Base-by-base conservation (phyloP, 2,797 vertebrate species). In the Huso huso region DNA sequence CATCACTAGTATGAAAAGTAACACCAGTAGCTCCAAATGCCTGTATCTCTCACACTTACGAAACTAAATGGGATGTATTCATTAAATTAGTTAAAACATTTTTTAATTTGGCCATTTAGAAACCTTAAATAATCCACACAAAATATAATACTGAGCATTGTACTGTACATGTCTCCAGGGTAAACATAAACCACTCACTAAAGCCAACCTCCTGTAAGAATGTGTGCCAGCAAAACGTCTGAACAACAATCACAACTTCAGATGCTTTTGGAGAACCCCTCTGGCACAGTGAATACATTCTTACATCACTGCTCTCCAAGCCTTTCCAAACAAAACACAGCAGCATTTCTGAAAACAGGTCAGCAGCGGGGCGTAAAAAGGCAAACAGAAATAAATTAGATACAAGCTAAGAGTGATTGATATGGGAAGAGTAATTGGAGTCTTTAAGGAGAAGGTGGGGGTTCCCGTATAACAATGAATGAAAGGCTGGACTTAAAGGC, bases 341-440 rank as follows among this genome's bases (percentile, higher is more conserved):
- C 64, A 66, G 64, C 63, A 49, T 52, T 63, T 63, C 70, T 69
- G 23, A 60, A 74, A 69, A 6, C 61, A 53, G 12, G 6, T n/a
- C 13, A 67, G 18, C 60, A 49, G 10, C 49, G 51, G 37, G 8
- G 51, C 49, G 61, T 61, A 23, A 66, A 69, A 71, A 68, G 8
- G 0, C 49, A 70, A 70, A 67, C 2, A 7, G 48, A 72, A 78
- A 70, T 2, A 68, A 73, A 72, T 11, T 12, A 0, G 57, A 50
- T 0, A 13, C 0, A 6, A 50, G 0, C 73, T 48, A 58, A 61
- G 55, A 69, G 71, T 37, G 5, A 48, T 51, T 5, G 61, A 1
- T 58, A 48, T 60, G 12, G 69, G 4, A 9, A 63, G 10, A 69
- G 73, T 69, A 70, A 10, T 58, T 66, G 69, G 10, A 51, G 67